Evolutionary conservation across 2,797 vertebrate genomes (phyloP).

Genomic region (Galaxias olidus): DNA sequence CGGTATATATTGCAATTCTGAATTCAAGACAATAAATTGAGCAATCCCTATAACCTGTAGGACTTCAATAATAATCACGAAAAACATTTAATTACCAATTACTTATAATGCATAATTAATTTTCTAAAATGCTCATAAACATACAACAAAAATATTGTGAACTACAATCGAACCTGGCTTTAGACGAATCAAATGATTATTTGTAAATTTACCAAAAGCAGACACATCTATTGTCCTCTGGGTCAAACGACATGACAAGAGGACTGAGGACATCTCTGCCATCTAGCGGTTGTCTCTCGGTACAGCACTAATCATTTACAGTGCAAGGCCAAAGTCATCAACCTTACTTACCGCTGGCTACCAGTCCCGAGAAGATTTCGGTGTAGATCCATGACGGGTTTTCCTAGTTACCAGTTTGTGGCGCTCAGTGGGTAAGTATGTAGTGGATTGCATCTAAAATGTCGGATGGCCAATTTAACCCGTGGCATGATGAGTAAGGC

Average conservation of each 20-base stretch:
- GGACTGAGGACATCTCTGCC: not conserved
- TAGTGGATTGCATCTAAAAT: slow-evolving; percentile 9
- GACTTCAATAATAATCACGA: no score
- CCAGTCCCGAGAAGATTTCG: not conserved
- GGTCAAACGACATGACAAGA: not conserved
- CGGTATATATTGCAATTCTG: no score
- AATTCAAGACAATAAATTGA: no score
- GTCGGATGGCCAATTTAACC: slow-evolving; percentile 1
- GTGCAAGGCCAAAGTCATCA: not conserved
- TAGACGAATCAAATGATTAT: no score
- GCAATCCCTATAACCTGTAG: no score
- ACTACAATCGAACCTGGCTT: no score
- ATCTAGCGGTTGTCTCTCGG: not conserved
- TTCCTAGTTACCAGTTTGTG: slow-evolving; percentile 5
- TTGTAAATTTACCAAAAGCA: not conserved
- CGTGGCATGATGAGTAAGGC: not conserved
- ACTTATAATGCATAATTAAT: no score
- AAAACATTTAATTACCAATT: no score
- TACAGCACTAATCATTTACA: not conserved
- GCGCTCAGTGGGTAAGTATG: not conserved
- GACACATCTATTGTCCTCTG: slow-evolving; percentile 4
- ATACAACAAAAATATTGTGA: no score
- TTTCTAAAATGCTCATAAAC: no score
- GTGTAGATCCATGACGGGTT: not conserved
- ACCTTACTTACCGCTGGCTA: not conserved